These are phyloP conservation scores for Clinocottus analis DNA, from an alignment of 2,113 vertebrate species.

Conservation along the genomic window DNA sequence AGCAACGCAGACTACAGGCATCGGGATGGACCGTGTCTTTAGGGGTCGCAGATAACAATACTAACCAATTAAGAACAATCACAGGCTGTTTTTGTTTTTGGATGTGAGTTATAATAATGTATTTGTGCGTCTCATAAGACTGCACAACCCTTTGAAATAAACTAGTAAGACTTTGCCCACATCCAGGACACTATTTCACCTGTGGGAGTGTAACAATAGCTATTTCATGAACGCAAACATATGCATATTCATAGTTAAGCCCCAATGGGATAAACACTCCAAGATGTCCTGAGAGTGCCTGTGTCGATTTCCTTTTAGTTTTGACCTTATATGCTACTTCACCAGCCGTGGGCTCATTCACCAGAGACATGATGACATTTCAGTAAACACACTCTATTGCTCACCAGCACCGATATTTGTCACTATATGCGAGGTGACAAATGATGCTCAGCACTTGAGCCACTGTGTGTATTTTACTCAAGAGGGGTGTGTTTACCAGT, in stretches of 20 bases:
- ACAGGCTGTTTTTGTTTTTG: slow-evolving; percentile 15
- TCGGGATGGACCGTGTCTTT: slow-evolving; percentile 13
- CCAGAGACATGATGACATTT: not conserved
- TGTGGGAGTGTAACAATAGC: slow-evolving; percentile 17
- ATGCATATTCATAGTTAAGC: slow-evolving; percentile 43
- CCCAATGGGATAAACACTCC: slow-evolving; percentile 34
- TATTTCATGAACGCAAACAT: slow-evolving; percentile 44
- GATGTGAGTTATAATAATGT: slow-evolving; percentile 15
- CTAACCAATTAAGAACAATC: slow-evolving; percentile 18
- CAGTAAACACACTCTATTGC: slow-evolving; percentile 25
- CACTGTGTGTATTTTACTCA: slow-evolving; percentile 1
- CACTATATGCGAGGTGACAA: slow-evolving; percentile 6
- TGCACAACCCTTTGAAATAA: slow-evolving; percentile 1
- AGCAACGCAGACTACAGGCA: slow-evolving; percentile 16
- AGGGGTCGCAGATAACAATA: slow-evolving; percentile 12
- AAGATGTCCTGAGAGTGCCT: slow-evolving; percentile 12
- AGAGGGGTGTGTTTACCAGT: not conserved
- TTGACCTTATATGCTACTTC: slow-evolving; percentile 44
- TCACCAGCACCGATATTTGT: slow-evolving; percentile 19
- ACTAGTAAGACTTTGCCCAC: slow-evolving; percentile 2
- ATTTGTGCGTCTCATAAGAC: not conserved
- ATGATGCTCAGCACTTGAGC: not conserved
- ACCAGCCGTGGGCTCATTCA: not conserved
- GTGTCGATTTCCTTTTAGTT: slow-evolving; percentile 22
- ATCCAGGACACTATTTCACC: slow-evolving; percentile 49